Percentiles rank a stretch among this genome's conserved stretches.
Conservation (phyloP, 2,888 invertebrate species). For the Cyrtodaria siliqua region DNA sequence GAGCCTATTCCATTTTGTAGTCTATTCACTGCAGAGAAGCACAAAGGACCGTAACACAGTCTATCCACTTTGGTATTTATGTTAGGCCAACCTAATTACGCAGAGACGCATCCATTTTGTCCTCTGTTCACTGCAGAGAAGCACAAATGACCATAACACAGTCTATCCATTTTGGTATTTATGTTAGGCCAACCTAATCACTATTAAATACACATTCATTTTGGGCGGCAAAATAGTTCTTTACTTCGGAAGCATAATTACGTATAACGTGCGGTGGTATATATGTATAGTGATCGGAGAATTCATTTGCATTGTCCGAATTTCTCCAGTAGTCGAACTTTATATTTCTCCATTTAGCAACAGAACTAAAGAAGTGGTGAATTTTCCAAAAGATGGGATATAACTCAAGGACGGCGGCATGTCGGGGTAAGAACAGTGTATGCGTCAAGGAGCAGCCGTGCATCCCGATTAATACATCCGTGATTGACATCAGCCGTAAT, state of each 20-base stretch:
- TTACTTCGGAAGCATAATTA: conserved; percentile 9
- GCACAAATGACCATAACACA: no score
- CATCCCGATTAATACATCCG: conserved; percentile 47
- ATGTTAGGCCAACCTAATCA: no score
- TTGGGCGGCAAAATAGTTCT: neutral
- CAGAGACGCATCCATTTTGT: no score
- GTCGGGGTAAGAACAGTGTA: conserved; percentile 44
- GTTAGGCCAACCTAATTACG: no score
- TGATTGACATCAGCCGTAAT: conserved; percentile 24
- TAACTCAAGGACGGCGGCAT: conserved; percentile 44
- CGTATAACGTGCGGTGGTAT: conserved; percentile 43
- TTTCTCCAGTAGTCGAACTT: conserved; percentile 47
- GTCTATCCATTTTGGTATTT: no score
- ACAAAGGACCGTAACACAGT: no score
- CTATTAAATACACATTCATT: no score
- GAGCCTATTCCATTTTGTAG: no score
- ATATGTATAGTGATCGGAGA: conserved; percentile 48
- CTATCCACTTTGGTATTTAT: no score
- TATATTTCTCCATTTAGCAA: conserved; percentile 50
- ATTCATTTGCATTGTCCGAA: conserved; percentile 36
- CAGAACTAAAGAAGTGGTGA: conserved; percentile 41
- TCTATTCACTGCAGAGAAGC: no score
- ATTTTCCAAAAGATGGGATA: conserved; percentile 46
- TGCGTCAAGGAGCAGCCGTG: conserved; percentile 53
- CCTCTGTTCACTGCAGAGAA: no score